phyloP scores from a whole-genome alignment of 2,113 vertebrate genomes.

The Nestor notabilis region DNA sequence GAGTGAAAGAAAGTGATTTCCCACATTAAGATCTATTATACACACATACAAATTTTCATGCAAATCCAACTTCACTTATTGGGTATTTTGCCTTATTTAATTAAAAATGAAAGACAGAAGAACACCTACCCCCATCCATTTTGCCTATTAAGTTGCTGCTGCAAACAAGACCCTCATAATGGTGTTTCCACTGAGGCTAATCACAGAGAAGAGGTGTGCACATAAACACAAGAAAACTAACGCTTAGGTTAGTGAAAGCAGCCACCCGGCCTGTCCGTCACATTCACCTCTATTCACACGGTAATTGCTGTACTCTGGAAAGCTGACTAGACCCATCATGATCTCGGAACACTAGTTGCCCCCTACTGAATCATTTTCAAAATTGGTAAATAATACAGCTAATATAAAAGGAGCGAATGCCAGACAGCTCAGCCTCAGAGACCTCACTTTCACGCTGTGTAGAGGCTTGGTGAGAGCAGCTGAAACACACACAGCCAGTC shows the following conservation, averaged over 20 bases:
- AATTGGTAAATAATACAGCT: slow-evolving; percentile 29
- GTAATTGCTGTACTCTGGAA: slow-evolving; percentile 15
- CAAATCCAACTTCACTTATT: neutral
- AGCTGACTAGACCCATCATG: neutral
- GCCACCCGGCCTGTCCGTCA: rapidly evolving
- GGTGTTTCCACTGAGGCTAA: neutral
- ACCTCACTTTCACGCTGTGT: rapidly evolving
- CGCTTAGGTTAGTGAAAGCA: neutral
- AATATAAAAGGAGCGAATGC: neutral
- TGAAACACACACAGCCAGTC: neutral
- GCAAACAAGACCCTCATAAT: neutral
- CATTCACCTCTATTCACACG: neutral
- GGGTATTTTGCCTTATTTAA: slow-evolving; percentile 1
- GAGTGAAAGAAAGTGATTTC: slow-evolving; percentile 38
- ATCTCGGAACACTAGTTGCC: slow-evolving; percentile 9
- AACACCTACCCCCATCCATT: neutral
- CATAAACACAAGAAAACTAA: neutral
- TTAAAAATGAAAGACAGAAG: neutral
- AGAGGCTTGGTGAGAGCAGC: neutral
- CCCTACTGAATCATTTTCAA: neutral
- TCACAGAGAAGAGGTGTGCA: neutral
- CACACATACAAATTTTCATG: neutral
- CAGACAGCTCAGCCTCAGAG: neutral
- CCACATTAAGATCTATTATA: neutral
- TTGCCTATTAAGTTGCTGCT: neutral